Conservation (phyloP, 2,797 vertebrate species). For the Phaenicophaeus curvirostris region DNA sequence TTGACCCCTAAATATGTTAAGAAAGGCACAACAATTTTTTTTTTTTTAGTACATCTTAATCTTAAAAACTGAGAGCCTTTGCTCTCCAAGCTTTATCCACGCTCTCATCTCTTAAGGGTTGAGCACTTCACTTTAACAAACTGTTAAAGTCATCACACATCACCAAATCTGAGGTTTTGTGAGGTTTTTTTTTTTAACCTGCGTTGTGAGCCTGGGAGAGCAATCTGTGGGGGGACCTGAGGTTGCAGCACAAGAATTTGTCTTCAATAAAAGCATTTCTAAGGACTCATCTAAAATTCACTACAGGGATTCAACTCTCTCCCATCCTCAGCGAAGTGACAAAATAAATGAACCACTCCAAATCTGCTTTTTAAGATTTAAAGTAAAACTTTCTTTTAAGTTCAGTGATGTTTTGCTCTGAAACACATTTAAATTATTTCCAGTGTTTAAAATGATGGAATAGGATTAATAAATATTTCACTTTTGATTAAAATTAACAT, state of each 20-base stretch:
- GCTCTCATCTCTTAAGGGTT: not conserved
- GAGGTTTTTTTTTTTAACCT: not conserved
- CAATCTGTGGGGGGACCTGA: not conserved
- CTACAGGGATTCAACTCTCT: not conserved
- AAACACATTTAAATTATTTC: constrained; percentile 23
- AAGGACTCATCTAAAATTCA: constrained; percentile 15
- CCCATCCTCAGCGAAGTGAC: not conserved
- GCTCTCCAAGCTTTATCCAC: not conserved
- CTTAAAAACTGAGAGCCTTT: not conserved
- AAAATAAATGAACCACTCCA: constrained; percentile 21
- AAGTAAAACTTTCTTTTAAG: constrained; percentile 13
- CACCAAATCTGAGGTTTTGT: not conserved
- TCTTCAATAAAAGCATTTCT: not conserved
- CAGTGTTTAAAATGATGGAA: constrained; percentile 1
- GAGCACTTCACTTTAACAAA: not conserved
- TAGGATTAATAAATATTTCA: constrained; percentile 21
- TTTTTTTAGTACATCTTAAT: not conserved
- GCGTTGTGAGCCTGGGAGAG: not conserved
- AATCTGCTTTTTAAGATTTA: not conserved
- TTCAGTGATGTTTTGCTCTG: not conserved
- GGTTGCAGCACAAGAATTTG: not conserved
- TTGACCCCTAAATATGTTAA: not conserved
- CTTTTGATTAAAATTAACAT: constrained; percentile 44
- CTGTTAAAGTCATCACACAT: not conserved
- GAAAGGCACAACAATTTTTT: not conserved